Percentiles rank a stretch among this genome's conserved stretches.
Conservation (phyloP, 1,140 invertebrate genomes). For the Sitophilus oryzae region DNA sequence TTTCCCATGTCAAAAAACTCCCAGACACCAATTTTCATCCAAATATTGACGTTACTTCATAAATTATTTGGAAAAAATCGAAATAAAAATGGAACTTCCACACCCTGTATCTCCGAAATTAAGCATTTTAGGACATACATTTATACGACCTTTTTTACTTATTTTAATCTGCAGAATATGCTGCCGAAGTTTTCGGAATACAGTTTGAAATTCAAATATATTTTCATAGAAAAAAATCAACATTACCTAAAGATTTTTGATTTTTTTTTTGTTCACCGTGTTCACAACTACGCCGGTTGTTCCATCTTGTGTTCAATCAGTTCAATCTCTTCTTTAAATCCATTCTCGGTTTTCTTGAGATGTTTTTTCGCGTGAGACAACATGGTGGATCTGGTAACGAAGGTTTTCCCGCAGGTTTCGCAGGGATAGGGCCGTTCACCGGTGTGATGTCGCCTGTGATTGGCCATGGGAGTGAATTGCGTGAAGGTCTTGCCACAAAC, state of each 20-base stretch:
- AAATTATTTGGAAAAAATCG: no score
- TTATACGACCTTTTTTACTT: no score
- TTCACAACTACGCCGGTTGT: background rate
- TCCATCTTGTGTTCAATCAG: background rate
- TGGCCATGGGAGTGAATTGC: slow-evolving; percentile 58
- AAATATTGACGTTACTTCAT: no score
- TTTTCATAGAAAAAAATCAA: no score
- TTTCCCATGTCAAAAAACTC: no score
- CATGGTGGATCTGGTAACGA: slow-evolving; percentile 56
- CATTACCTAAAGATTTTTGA: background rate
- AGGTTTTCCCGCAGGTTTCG: slow-evolving; percentile 60
- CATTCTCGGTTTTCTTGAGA: slow-evolving; percentile 6
- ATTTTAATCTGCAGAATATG: no score
- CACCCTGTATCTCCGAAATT: no score
- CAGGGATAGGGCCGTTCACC: slow-evolving; percentile 77
- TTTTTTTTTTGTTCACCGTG: background rate
- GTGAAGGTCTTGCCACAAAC: slow-evolving; percentile 59
- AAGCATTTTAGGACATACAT: no score
- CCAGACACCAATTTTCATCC: no score
- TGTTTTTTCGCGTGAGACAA: slow-evolving; percentile 57
- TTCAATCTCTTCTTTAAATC: background rate
- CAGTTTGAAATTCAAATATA: no score
- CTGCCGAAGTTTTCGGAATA: no score
- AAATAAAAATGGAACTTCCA: no score
- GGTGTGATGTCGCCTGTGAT: slow-evolving; percentile 63